phyloP scores from a whole-genome alignment of 2,888 invertebrate genomes.

The Oxycera nigricornis region DNA sequence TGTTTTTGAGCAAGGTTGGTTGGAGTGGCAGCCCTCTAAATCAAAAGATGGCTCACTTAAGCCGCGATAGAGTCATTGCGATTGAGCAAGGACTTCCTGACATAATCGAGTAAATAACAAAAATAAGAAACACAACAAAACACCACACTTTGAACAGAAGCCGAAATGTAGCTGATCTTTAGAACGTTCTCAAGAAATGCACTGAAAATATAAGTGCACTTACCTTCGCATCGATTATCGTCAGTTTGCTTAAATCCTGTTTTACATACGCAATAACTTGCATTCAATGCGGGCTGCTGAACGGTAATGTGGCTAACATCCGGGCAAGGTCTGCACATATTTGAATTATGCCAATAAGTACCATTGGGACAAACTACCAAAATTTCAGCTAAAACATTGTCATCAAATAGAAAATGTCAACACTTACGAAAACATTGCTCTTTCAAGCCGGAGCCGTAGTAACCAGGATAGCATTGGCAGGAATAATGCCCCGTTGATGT shows the following conservation, averaged over 20 bases:
- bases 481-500: conserved; percentile 73
- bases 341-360: conserved; percentile 69
- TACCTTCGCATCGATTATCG: conserved; percentile 65
- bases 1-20: no score
- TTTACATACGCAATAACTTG: conserved; percentile 69
- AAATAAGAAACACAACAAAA: no score
- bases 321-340: conserved; percentile 66
- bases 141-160: no score
- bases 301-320: conserved; percentile 69
- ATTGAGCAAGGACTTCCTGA: no score
- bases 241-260: conserved; percentile 66
- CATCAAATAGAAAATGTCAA: neutral
- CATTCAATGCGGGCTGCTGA: conserved; percentile 64
- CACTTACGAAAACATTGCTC: conserved; percentile 67
- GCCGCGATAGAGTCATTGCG: no score
- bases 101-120: no score
- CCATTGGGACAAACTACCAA: conserved; percentile 69
- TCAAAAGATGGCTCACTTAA: no score
- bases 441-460: conserved; percentile 69
- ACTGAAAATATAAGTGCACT: no score
- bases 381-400: neutral
- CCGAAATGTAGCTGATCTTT: no score
- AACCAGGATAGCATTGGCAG: conserved; percentile 72
- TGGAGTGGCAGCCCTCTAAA: no score
- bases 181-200: no score